These are phyloP conservation scores for Okamejei kenojei DNA, from an alignment of 2,797 vertebrate genomes.

Conservation along the genomic window DNA sequence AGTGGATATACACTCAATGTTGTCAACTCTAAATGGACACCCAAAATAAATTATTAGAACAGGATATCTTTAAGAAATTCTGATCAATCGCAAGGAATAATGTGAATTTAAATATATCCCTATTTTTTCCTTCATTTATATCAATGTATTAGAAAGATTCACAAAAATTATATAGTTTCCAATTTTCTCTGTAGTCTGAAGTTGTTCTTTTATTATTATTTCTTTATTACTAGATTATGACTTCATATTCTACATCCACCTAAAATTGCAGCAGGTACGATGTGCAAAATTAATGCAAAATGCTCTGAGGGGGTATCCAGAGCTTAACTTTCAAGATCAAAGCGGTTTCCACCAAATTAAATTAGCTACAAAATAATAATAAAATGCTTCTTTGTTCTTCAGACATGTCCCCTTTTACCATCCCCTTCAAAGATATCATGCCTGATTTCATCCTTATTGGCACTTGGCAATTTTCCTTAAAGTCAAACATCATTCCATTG, in stretches of 20 bases:
- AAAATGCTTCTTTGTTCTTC: background rate
- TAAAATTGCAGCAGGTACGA: background rate
- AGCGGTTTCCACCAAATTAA: background rate
- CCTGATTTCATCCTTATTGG: background rate
- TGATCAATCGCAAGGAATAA: background rate
- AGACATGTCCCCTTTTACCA: background rate
- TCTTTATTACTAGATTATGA: background rate
- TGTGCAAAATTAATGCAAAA: background rate
- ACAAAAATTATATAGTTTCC: too few relatives aligned
- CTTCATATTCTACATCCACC: background rate
- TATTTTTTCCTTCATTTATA: background rate
- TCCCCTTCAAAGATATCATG: background rate
- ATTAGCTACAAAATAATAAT: background rate
- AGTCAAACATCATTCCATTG: background rate
- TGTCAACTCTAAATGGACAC: slow-evolving; percentile 66
- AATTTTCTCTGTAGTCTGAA: background rate
- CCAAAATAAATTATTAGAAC: slow-evolving; percentile 18
- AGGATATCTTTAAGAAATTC: background rate
- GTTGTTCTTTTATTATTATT: too few relatives aligned
- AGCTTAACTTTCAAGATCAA: background rate
- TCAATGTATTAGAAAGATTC: background rate
- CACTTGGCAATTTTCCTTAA: background rate
- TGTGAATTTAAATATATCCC: background rate
- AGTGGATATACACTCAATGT: slow-evolving; percentile 80
- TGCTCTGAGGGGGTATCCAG: background rate